A percentile compares a stretch with the other conserved stretches of the same genome.
Evolutionary conservation across 2,113 vertebrate species (phyloP).

Genomic region (Platysternon megacephalum): DNA sequence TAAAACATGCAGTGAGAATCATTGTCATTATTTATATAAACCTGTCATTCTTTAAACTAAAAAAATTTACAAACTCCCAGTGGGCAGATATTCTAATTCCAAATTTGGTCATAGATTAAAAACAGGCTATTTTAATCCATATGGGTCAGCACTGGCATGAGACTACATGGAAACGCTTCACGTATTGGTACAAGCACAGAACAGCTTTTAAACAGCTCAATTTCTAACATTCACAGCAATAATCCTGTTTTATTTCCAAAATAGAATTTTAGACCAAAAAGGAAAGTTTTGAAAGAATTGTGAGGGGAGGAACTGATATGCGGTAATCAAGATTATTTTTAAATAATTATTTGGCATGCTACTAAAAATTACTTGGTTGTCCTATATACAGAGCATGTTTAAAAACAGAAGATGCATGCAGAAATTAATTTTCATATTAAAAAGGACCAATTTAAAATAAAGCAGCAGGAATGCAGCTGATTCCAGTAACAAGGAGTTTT

Average conservation of each 20-base stretch:
- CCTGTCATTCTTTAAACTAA: constrained; percentile 78
- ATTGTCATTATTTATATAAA: constrained; percentile 80
- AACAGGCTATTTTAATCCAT: constrained; percentile 85
- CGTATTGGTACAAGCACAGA: constrained; percentile 68
- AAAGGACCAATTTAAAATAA: background rate
- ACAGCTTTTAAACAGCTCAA: constrained; percentile 51
- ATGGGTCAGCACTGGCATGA: constrained; percentile 85
- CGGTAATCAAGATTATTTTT: background rate
- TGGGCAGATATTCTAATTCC: constrained; percentile 81
- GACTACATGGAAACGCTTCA: constrained; percentile 80
- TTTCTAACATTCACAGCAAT: constrained; percentile 1
- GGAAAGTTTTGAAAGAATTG: background rate
- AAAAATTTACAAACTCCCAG: constrained; percentile 83
- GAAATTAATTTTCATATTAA: background rate
- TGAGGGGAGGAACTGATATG: background rate
- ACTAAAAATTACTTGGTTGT: background rate
- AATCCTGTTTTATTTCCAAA: constrained; percentile 50
- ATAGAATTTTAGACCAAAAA: constrained; percentile 2
- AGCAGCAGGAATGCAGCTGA: background rate
- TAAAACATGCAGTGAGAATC: constrained; percentile 75
- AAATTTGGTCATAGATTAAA: constrained; percentile 91
- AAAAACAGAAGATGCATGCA: background rate
- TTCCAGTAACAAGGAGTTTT: background rate
- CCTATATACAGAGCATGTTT: background rate
- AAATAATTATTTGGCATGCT: background rate